A percentile compares a stretch with the other conserved stretches of the same genome.
Conservation (phyloP, 1,140 invertebrate genomes). For the honey bee (Apis mellifera) region Amel_HAv3.1 CM009945.2:2032001-2032500, state of each 20-base stretch:
- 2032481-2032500: not conserved
- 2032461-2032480: not conserved
- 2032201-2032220: conserved; percentile 37
- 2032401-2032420: too few relatives aligned
- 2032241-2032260: not conserved
- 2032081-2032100: conserved; percentile 16
- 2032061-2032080: conserved; percentile 19
- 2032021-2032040: not conserved
- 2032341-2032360: too few relatives aligned
- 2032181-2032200: conserved; percentile 31
- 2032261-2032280: too few relatives aligned
- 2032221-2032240: not conserved
- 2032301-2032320: too few relatives aligned
- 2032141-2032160: conserved; percentile 17
- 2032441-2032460: too few relatives aligned
- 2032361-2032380: too few relatives aligned
- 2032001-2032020: not conserved
- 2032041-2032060: not conserved
- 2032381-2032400: too few relatives aligned
- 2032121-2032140: conserved; percentile 7
- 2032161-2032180: not conserved
- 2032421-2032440: too few relatives aligned
- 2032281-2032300: too few relatives aligned
- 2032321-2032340: too few relatives aligned
- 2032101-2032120: conserved; percentile 15